Percentiles rank a stretch among this genome's conserved stretches.
Evolutionary conservation across 1,140 invertebrate species (phyloP).

Genomic region (Drosophila suzukii): DNA sequence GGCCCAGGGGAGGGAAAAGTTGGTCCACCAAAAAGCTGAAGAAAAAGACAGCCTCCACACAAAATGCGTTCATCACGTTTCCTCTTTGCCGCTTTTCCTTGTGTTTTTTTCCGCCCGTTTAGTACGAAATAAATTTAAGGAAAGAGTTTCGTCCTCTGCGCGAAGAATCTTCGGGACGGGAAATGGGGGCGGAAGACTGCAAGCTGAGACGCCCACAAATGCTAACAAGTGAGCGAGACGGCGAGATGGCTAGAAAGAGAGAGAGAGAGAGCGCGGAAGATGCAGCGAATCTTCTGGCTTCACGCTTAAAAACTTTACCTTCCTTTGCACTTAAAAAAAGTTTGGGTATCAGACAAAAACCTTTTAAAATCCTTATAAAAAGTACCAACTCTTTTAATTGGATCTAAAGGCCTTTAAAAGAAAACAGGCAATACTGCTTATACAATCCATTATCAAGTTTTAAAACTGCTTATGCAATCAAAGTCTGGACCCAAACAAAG

Average conservation of each 20-base stretch:
- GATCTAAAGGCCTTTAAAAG: too few species aligned
- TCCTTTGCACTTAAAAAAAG: conserved; percentile 12
- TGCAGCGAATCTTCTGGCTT: conserved; percentile 24
- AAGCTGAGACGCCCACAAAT: conserved; percentile 65
- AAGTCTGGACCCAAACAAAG: too few species aligned
- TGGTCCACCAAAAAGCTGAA: conserved; percentile 1
- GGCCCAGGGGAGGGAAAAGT: conserved; percentile 25
- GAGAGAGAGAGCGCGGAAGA: conserved; percentile 5
- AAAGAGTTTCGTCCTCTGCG: conserved; percentile 8
- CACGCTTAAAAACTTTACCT: conserved; percentile 19
- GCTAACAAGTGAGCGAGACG: conserved; percentile 59
- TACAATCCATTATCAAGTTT: too few species aligned
- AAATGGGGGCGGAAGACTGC: neutral
- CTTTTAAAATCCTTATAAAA: neutral
- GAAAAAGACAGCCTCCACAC: conserved; percentile 29
- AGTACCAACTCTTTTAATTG: neutral
- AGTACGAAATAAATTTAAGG: conserved; percentile 65
- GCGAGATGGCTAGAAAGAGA: conserved; percentile 1
- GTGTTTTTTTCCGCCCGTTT: conserved; percentile 36
- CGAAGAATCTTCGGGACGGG: conserved; percentile 12
- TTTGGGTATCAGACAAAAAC: too few species aligned
- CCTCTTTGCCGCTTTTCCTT: conserved; percentile 24
- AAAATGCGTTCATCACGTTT: conserved; percentile 77
- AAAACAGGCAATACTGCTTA: too few species aligned
- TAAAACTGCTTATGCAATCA: too few species aligned